phyloP scores from a whole-genome alignment of 2,797 vertebrate species.

The Erithacus rubecula region DNA sequence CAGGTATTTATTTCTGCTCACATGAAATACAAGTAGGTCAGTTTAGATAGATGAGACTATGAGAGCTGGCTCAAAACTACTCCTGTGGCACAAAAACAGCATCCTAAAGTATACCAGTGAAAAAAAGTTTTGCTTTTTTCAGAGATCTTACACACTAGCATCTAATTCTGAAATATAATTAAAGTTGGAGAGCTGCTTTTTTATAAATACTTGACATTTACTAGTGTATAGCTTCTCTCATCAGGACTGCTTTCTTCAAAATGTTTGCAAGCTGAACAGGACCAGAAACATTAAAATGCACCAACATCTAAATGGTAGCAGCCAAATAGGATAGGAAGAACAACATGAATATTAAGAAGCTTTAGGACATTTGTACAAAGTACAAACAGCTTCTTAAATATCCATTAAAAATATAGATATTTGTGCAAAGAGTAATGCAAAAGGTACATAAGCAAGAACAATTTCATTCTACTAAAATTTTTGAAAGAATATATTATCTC shows the following conservation, averaged over 20 bases:
- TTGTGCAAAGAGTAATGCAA: neutral
- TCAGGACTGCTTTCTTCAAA: slow-evolving; percentile 43
- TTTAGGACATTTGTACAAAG: neutral
- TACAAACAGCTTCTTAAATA: neutral
- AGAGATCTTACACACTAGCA: neutral
- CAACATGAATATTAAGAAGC: neutral
- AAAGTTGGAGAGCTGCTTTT: neutral
- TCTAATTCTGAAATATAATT: slow-evolving; percentile 11
- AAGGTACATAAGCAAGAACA: neutral
- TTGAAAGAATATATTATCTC: neutral
- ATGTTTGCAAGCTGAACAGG: slow-evolving; percentile 30
- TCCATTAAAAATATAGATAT: neutral
- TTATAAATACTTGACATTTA: slow-evolving; percentile 53
- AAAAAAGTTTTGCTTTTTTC: neutral
- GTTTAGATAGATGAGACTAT: neutral
- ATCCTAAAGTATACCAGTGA: neutral
- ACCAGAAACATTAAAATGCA: slow-evolving; percentile 22
- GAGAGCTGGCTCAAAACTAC: neutral
- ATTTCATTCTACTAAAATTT: neutral
- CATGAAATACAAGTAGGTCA: neutral
- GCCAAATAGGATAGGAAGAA: neutral
- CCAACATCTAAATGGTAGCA: neutral
- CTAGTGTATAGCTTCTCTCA: slow-evolving; percentile 10
- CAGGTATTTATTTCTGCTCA: neutral
- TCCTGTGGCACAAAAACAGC: neutral